These are phyloP conservation scores for Aphidius ervi DNA, from an alignment of 1,140 invertebrate species.

Conservation along the genomic window DNA sequence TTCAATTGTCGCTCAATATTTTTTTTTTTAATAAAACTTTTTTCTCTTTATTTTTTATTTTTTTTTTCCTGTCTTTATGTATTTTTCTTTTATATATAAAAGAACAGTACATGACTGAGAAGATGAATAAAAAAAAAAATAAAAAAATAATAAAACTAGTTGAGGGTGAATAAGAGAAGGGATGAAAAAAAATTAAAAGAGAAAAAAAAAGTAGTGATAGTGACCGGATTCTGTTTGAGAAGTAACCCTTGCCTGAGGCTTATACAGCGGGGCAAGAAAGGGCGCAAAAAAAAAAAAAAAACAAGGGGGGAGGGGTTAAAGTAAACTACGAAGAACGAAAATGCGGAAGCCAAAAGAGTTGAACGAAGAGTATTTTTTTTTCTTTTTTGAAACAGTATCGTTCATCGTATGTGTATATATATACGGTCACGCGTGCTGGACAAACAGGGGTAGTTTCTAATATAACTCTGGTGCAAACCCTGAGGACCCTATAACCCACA, in stretches of 20 bases:
- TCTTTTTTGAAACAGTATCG: conserved; percentile 42
- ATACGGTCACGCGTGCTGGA: conserved; percentile 45
- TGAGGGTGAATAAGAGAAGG: too few relatives aligned
- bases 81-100: too few relatives aligned
- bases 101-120: too few relatives aligned
- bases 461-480: conserved; percentile 36
- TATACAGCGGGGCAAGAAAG: too few relatives aligned
- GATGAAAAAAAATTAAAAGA: too few relatives aligned
- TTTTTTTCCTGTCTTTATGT: too few relatives aligned
- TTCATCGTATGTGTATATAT: conserved; percentile 25
- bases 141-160: too few relatives aligned
- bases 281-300: too few relatives aligned
- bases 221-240: conserved; percentile 35
- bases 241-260: conserved; percentile 41
- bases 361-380: conserved; percentile 23
- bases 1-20: conserved; percentile 29
- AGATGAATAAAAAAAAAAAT: too few relatives aligned
- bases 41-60: too few relatives aligned
- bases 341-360: conserved; percentile 29
- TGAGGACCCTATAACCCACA: conserved; percentile 9
- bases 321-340: conserved; percentile 36
- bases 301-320: conserved; percentile 39
- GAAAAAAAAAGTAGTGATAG: too few relatives aligned
- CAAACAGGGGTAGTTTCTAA: conserved; percentile 45
- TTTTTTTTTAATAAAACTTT: too few relatives aligned